phyloP scores from a whole-genome alignment of 2,113 vertebrate genomes.

The Athene cunicularia region DNA sequence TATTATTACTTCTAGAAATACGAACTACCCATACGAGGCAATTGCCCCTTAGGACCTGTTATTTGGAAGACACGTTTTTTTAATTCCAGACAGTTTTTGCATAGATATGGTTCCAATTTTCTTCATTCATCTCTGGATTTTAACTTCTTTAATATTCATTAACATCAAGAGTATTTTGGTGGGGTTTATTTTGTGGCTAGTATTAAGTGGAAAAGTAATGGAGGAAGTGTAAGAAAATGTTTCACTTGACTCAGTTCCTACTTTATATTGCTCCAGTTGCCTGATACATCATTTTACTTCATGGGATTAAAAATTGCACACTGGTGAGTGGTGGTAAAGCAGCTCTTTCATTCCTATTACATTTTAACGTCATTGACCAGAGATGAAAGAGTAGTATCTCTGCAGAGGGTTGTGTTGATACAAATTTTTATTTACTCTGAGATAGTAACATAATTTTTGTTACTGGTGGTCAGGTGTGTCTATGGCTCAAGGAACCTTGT shows the following conservation, averaged over 20 bases:
- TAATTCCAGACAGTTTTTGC: background rate
- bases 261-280: background rate
- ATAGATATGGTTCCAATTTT: conserved; percentile 9
- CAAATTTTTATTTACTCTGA: background rate
- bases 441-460: background rate
- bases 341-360: background rate
- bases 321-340: background rate
- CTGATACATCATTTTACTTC: background rate
- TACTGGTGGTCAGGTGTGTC: background rate
- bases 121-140: background rate
- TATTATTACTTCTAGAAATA: conserved; percentile 5
- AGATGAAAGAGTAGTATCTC: background rate
- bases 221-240: background rate
- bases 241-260: background rate
- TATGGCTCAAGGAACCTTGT: background rate
- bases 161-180: background rate
- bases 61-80: conserved; percentile 37
- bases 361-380: background rate
- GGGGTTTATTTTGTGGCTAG: background rate
- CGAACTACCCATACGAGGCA: background rate
- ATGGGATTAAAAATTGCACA: background rate
- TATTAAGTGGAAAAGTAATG: background rate
- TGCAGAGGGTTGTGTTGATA: background rate
- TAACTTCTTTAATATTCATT: background rate
- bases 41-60: background rate